Evolutionary conservation across 2,113 vertebrate genomes (phyloP), one percentile per base, ranked within the genome.

Genomic region (Reinhardtius hippoglossoides): DNA sequence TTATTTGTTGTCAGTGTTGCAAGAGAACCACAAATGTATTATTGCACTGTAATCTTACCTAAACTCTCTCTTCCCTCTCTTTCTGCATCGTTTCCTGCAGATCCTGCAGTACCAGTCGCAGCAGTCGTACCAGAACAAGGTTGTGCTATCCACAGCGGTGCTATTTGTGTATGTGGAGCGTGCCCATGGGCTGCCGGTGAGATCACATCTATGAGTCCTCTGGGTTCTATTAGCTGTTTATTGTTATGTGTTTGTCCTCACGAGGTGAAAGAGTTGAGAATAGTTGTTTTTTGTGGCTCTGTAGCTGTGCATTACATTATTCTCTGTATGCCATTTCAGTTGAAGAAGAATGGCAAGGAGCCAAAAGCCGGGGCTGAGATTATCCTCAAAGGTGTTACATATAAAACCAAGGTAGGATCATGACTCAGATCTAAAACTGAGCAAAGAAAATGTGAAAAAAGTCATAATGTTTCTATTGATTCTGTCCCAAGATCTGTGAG

Each of bases 131-230:
- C 90, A 93, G 74, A 96, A 96, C 84, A 96, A 95, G 26, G 89
- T 90, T 0, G 92, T 96, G 4, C 95, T 96, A 1, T 95, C 97
- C 0, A 80, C 94, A 0, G 96, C 95, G 3, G 82, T 97, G 58
- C 89, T 98, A 16, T 96, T 95, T 4, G 91, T 97, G 66, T 97
- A 96, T 26, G 66, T 97, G 82, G 97, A 98, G 82, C 92, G 95
- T 15, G 96, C 96, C 0, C 92, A 95, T 6, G 94, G 91, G 40
- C 92, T 98, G 71, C 93, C 94, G 80, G 97, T 98, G 89, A 95
- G 96, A 68, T 26, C 10, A 66, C 21, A 55, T 37, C n/a, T 21
- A 65, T 62, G 21, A 57, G 61, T 61, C 55, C 73, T 68, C 52
- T 3, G 26, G 20, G 21, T 16, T 59, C 14, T 31, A 15, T 66